Percentiles rank a stretch among this genome's conserved stretches.
Evolutionary conservation across 2,888 invertebrate genomes (phyloP).

Genomic region (Diadromus collaris): DNA sequence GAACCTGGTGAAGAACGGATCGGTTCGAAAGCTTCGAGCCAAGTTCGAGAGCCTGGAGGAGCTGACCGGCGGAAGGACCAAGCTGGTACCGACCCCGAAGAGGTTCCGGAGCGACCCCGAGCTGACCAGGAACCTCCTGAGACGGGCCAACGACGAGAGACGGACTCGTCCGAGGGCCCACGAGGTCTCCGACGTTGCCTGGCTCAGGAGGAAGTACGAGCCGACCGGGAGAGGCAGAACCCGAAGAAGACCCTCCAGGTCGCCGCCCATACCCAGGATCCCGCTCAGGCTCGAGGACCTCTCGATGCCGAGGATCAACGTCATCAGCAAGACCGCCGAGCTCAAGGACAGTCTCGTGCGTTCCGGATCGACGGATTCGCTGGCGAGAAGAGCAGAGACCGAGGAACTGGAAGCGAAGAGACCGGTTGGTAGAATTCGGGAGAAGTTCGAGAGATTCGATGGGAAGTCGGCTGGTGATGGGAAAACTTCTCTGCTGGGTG

Average conservation of each 20-base stretch:
- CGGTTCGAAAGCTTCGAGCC: constrained; percentile 88
- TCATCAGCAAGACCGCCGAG: constrained; percentile 93
- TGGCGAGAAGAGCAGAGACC: constrained; percentile 75
- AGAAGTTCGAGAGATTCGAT: constrained; percentile 85
- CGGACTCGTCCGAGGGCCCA: constrained; percentile 80
- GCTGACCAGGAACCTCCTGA: constrained; percentile 83
- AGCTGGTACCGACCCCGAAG: constrained; percentile 76
- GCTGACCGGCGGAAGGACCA: constrained; percentile 70
- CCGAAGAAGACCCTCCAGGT: constrained; percentile 80
- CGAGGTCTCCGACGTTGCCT: constrained; percentile 83
- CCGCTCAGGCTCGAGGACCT: constrained; percentile 86
- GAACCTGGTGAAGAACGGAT: constrained; percentile 88
- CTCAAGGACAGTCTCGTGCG: constrained; percentile 76
- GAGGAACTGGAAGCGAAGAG: constrained; percentile 76
- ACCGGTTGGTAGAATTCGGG: constrained; percentile 87
- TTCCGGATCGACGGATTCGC: constrained; percentile 62
- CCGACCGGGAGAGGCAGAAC: constrained; percentile 80
- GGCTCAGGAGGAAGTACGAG: constrained; percentile 84
- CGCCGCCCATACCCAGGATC: constrained; percentile 84
- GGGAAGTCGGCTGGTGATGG: constrained; percentile 62
- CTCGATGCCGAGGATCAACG: constrained; percentile 93
- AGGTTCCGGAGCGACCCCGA: constrained; percentile 91
- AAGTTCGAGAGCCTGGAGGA: constrained; percentile 88
- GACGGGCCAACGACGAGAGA: constrained; percentile 80
- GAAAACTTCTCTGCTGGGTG: constrained; percentile 85